Evolutionary conservation across 2,888 invertebrate genomes (phyloP), one percentile per base, ranked within the genome.

Genomic region (Torymus auratus): DNA sequence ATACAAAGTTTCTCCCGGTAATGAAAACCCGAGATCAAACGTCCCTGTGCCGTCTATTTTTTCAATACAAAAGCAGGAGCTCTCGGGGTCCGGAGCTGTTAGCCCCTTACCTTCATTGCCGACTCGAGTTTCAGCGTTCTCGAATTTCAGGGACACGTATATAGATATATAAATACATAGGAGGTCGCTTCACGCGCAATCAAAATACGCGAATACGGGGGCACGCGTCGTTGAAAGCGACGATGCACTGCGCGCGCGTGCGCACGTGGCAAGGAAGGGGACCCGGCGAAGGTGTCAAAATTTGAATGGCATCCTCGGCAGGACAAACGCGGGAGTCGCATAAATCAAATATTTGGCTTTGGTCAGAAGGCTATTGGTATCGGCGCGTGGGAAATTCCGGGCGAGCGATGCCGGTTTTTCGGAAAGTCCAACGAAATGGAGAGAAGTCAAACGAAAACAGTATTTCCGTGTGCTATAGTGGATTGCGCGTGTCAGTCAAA

Each of bases 51-150:
- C 28, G 3, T 28, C 28, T 28, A 28, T 28, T 28, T 28, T 28
- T 28, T 28, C 28, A 28, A 28, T 28, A 28, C 28, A 28, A 68
- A 60, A 23, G 58, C 67, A 60, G 68, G 60, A 23, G 23, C 12
- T n/a, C 28, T 61, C 53, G 61, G 14, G 1, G 1, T 1, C 50
- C 20, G 41, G 67, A 76, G 61, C 69, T 50, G 69, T 76, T 76
- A 62, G 76, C 62, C 62, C 58, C 23, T 62, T 52, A 20, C 67
- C 53, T 70, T 78, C n/a, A 52, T 62, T 13, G 52, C 11, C 23
- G 77, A 50, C 17, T 78, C 70, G 60, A 65, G 28, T 81, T 81
- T 73, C 81, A 73, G 62, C 2, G 55, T 73, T 77, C 73, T 77
- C 61, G 15, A 15, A 78, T 81, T 78, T 69, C 77, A 12, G 53